Percentiles rank a stretch among this genome's conserved stretches.
Evolutionary conservation across 2,888 invertebrate species (phyloP).

Genomic region (Oxycera nigricornis): DNA sequence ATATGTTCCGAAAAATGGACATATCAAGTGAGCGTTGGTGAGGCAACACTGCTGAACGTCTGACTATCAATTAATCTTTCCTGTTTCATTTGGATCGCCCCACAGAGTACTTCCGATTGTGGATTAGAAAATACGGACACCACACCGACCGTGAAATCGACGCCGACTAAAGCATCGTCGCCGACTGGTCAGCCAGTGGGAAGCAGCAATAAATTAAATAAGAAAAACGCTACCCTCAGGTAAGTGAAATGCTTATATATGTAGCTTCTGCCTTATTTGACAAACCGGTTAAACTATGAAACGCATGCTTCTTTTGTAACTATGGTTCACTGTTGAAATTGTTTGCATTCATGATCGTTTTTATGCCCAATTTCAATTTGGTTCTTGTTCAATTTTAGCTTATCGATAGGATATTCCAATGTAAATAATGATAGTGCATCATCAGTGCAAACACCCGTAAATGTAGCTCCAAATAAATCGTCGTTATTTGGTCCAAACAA

Average conservation of each 20-base stretch:
- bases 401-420: conserved; percentile 59
- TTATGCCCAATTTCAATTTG: neutral
- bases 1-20: no score
- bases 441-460: conserved; percentile 49
- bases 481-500: conserved; percentile 55
- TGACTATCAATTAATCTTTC: conserved; percentile 41
- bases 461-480: conserved; percentile 59
- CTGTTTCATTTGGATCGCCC: conserved; percentile 47
- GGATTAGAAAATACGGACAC: conserved; percentile 62
- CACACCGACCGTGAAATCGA: conserved; percentile 50
- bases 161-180: conserved; percentile 55
- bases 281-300: neutral
- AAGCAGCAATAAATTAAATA: conserved; percentile 51
- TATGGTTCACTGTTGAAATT: neutral
- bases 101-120: conserved; percentile 70
- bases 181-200: conserved; percentile 57
- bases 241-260: conserved; percentile 36
- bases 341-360: conserved; percentile 8
- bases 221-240: conserved; percentile 45
- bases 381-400: conserved; percentile 51
- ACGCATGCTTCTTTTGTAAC: neutral
- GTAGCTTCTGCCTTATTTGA: neutral
- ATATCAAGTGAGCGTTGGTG: no score
- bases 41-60: no score
- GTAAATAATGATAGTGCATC: conserved; percentile 58